Conservation (phyloP, 2,113 vertebrate species). For the Melospiza melodia region DNA sequence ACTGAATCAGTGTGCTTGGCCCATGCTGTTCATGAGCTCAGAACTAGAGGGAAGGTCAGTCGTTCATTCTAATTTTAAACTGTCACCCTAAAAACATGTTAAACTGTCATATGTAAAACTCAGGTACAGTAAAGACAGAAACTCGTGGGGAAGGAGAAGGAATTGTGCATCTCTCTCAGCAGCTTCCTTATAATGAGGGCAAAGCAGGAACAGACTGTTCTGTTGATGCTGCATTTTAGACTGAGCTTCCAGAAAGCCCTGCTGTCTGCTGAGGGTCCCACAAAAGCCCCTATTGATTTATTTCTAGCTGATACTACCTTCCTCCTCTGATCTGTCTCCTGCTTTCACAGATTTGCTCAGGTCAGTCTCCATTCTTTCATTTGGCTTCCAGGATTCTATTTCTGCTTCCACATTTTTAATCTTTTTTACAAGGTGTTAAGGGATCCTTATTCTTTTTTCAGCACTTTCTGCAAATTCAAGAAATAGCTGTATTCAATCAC, state of each 20-base stretch:
- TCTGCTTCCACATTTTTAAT: neutral
- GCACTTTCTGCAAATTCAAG: neutral
- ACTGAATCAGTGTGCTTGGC: neutral
- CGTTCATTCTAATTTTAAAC: neutral
- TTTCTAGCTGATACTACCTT: neutral
- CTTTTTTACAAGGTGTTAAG: neutral
- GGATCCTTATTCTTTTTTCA: neutral
- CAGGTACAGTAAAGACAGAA: neutral
- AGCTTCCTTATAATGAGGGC: neutral
- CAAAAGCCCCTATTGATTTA: neutral
- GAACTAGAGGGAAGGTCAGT: neutral
- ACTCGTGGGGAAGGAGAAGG: neutral
- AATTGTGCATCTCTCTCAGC: neutral
- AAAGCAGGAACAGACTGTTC: neutral
- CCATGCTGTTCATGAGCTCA: neutral
- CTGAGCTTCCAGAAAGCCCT: neutral
- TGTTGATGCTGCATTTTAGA: neutral
- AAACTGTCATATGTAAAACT: neutral
- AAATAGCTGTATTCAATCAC: neutral
- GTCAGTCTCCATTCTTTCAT: neutral
- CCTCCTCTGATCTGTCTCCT: neutral
- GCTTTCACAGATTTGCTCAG: neutral
- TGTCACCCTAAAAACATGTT: neutral
- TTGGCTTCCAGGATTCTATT: neutral
- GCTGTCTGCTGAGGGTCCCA: neutral